Base-by-base conservation (phyloP, 2,888 invertebrate species). In the Parelbella ahira region DNA sequence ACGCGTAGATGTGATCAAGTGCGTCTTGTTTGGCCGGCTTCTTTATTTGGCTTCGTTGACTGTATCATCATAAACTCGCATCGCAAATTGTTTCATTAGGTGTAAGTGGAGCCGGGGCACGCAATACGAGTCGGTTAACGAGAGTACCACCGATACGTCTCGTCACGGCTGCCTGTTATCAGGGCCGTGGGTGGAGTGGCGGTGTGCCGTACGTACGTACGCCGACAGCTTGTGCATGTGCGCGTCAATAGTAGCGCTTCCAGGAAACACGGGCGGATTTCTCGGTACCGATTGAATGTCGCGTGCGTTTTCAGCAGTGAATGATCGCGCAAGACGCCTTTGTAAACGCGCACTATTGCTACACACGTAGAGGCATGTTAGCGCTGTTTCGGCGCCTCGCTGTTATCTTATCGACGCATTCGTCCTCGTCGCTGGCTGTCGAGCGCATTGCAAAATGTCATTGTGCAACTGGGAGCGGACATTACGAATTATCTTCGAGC, bases 261-360 rank as follows among this genome's bases (percentile, higher is more conserved):
- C 81, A 77, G 79, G 86, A 86, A 87, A 73, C 75, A 73, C 82
- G 81, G 75, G 75, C 83, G 75, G 63, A 62, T 79, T 86, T 86
- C 86, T 78, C 70, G 53, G 86, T 80, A 86, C 63, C 67, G 74
- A 80, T 76, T 67, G 72, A 63, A 68, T 73, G 79, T 80, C 78
- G 76, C 77, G 70, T 72, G 68, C 63, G 72, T 73, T 82, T 82
- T 84, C 81, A 82, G 77, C 72, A 76, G 68, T 81, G 79, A 83
- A 80, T 83, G 76, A 60, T 57, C 56, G 58, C 56, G 51, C 49
- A 64, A 65, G 53, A 55, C 53, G 56, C 50, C 58, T 59, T 60
- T 49, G 53, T 50, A 52, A 58, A 63, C 43, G 48, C 51, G 49
- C 49, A 52, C 50, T 27, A 36, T 48, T 44, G 42, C 32, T 20